Evolutionary conservation across 2,797 vertebrate species (phyloP).

Genomic region (Melanotaenia pygmaea): DNA sequence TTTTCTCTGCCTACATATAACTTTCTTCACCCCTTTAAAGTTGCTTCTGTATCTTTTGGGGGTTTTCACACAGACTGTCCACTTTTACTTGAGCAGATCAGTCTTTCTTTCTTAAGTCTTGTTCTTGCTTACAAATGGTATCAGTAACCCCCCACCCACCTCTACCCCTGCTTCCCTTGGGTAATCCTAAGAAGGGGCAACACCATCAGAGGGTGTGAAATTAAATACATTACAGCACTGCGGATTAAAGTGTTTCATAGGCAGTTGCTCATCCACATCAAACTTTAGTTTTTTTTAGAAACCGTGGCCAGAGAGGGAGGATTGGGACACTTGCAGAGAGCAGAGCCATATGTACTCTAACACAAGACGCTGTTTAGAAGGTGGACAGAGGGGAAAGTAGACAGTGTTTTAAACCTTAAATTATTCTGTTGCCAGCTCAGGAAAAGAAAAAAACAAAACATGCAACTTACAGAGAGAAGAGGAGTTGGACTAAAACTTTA

Average conservation of each 20-base stretch:
- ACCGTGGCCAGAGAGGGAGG: constrained; percentile 80
- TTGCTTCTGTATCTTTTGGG: constrained; percentile 1
- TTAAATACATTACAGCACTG: constrained; percentile 96
- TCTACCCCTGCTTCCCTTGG: constrained; percentile 72
- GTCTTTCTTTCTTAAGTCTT: constrained; percentile 44
- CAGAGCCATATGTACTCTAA: constrained; percentile 40
- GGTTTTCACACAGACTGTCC: background rate
- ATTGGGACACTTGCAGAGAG: constrained; percentile 78
- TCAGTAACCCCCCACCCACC: constrained; percentile 73
- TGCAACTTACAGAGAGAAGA: constrained; percentile 37
- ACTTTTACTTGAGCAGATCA: constrained; percentile 18
- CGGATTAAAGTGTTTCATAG: constrained; percentile 93
- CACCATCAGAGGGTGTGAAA: constrained; percentile 94
- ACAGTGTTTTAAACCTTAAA: constrained; percentile 46
- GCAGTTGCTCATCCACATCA: constrained; percentile 97
- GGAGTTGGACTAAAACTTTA: constrained; percentile 66
- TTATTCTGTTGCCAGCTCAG: constrained; percentile 60
- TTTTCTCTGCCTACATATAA: constrained; percentile 1
- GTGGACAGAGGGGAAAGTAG: constrained; percentile 38
- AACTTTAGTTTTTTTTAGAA: constrained; percentile 91
- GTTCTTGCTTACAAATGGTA: constrained; percentile 68
- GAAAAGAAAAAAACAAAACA: constrained; percentile 16
- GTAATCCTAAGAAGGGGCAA: constrained; percentile 91
- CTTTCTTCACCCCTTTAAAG: background rate
- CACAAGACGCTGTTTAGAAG: constrained; percentile 48